Conservation (phyloP, 2,888 invertebrate species). For the Branchipolynoe longqiensis region DNA sequence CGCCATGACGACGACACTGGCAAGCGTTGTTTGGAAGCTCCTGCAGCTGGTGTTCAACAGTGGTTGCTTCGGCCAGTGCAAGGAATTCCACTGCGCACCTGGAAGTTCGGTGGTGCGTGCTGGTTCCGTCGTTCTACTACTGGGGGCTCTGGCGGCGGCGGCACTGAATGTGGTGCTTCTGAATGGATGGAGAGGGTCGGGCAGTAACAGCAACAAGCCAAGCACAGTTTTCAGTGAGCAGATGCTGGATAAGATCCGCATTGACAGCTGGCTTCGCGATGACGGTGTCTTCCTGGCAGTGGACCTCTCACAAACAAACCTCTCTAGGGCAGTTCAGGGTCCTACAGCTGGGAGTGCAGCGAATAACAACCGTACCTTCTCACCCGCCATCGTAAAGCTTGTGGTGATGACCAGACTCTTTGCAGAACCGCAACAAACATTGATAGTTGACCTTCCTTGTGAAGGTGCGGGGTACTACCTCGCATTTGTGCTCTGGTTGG, state of each 20-base stretch:
- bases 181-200: neutral
- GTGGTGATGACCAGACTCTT: neutral
- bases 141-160: slow-evolving; percentile 7
- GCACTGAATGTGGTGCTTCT: slow-evolving; percentile 32
- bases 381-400: too few species aligned
- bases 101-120: slow-evolving; percentile 7
- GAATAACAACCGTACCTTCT: neutral
- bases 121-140: neutral
- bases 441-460: neutral
- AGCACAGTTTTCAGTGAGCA: neutral
- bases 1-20: slow-evolving; percentile 13
- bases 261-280: slow-evolving; percentile 15
- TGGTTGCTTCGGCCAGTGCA: slow-evolving; percentile 51
- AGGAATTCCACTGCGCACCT: slow-evolving; percentile 28
- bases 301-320: neutral
- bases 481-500: neutral
- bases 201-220: too few species aligned
- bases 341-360: neutral
- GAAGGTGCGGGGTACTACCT: neutral
- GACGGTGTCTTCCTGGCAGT: neutral
- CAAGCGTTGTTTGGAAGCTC: slow-evolving; percentile 30
- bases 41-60: slow-evolving; percentile 25
- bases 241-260: neutral
- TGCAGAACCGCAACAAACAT: neutral
- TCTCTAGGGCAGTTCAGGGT: neutral